Percentiles rank a stretch among this genome's conserved stretches.
Conservation (phyloP, 2,888 invertebrate genomes). For the Cyclophora punctaria region DNA sequence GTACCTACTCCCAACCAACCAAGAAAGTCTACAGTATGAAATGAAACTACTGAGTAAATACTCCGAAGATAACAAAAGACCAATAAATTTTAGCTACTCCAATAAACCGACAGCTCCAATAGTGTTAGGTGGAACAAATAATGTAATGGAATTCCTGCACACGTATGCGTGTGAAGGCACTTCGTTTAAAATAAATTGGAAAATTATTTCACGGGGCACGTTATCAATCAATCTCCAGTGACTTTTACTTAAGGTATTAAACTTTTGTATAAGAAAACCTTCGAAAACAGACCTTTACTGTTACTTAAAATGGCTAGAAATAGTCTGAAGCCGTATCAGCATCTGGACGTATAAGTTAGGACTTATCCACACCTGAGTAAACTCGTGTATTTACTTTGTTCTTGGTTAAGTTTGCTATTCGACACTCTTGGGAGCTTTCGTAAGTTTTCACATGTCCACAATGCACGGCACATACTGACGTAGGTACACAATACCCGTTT, state of each 20-base stretch:
- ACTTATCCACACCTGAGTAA: constrained; percentile 37
- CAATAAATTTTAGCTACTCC: too few species aligned
- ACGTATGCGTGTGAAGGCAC: constrained; percentile 14
- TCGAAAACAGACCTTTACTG: too few species aligned
- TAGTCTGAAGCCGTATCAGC: too few species aligned
- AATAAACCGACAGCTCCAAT: not conserved
- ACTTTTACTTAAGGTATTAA: not conserved
- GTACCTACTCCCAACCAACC: too few species aligned
- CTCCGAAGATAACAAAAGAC: too few species aligned
- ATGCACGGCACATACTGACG: not conserved
- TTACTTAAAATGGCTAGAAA: too few species aligned
- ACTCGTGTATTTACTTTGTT: constrained; percentile 28
- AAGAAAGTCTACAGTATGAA: too few species aligned
- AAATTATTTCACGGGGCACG: constrained; percentile 15
- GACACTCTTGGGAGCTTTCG: constrained; percentile 8
- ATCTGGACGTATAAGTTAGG: constrained; percentile 22
- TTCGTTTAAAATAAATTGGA: constrained; percentile 14
- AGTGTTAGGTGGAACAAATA: constrained; percentile 4
- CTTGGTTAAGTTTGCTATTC: constrained; percentile 18
- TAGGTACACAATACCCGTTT: too few species aligned
- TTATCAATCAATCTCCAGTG: not conserved
- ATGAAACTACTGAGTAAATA: too few species aligned
- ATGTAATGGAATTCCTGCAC: constrained; percentile 8
- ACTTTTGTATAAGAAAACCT: too few species aligned
- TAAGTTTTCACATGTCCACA: constrained; percentile 1